Percentiles rank a stretch among this genome's conserved stretches.
phyloP scores from a whole-genome alignment of 2,888 invertebrate species.

The Pachliopta kotzebuea region DNA sequence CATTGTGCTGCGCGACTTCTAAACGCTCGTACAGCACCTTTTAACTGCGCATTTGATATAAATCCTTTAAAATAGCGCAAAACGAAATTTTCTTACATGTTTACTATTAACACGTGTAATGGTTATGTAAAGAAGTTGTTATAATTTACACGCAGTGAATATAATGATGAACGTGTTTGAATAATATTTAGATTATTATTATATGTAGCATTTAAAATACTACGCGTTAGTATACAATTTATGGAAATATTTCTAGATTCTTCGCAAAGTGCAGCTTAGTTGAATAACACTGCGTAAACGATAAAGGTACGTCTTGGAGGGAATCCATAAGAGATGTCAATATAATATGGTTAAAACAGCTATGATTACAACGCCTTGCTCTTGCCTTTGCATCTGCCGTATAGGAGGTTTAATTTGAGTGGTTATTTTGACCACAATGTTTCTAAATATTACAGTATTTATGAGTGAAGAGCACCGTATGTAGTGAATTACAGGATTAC shows the following conservation, averaged over 20 bases:
- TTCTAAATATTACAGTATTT: too few species aligned
- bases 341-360: neutral
- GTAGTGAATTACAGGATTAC: too few species aligned
- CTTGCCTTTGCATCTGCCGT: too few species aligned
- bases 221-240: neutral
- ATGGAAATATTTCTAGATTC: neutral
- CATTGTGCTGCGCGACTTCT: slow-evolving; percentile 44
- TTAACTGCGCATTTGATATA: slow-evolving; percentile 26
- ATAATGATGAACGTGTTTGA: slow-evolving; percentile 17
- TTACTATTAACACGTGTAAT: slow-evolving; percentile 25
- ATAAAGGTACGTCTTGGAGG: neutral
- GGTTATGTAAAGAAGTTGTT: slow-evolving; percentile 22
- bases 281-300: neutral
- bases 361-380: too few species aligned
- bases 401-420: too few species aligned
- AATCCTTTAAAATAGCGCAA: slow-evolving; percentile 18
- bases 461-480: too few species aligned
- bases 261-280: neutral
- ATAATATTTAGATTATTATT: slow-evolving; percentile 4
- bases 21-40: slow-evolving; percentile 22
- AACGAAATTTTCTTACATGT: slow-evolving; percentile 21
- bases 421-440: too few species aligned
- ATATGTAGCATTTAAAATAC: neutral
- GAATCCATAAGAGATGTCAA: neutral
- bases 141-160: slow-evolving; percentile 18